Conservation (phyloP, 1,140 invertebrate genomes). For the Listronotus bonariensis region DNA sequence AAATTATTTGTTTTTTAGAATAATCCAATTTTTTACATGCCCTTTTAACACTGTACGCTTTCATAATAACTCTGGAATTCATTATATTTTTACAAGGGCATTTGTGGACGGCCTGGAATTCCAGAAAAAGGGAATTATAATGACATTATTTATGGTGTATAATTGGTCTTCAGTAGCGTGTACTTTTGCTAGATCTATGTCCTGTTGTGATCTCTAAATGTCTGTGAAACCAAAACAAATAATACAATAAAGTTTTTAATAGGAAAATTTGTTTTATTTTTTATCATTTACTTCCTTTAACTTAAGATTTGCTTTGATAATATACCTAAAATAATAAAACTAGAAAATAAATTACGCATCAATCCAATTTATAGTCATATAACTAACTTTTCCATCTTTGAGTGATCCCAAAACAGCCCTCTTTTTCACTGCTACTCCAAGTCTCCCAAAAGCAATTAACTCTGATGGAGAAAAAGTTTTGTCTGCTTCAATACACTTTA, state of each 20-base stretch:
- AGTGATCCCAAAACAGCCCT: slow-evolving; percentile 59
- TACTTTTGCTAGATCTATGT: slow-evolving; percentile 42
- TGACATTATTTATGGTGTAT: slow-evolving; percentile 47
- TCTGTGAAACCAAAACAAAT: background rate
- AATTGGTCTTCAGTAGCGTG: slow-evolving; percentile 49
- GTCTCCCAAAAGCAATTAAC: slow-evolving; percentile 60
- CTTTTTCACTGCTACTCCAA: slow-evolving; percentile 65
- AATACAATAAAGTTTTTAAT: slow-evolving; percentile 9
- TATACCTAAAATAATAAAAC: too few species aligned
- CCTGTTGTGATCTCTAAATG: slow-evolving; percentile 45
- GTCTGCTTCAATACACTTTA: slow-evolving; percentile 59
- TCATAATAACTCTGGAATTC: slow-evolving; percentile 47
- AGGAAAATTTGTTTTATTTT: background rate
- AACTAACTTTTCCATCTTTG: slow-evolving; percentile 56
- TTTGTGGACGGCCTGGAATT: slow-evolving; percentile 44
- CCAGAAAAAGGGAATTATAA: slow-evolving; percentile 38
- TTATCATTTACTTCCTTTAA: background rate
- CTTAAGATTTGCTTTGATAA: too few species aligned
- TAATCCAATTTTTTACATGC: slow-evolving; percentile 47
- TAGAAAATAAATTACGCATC: slow-evolving; percentile 40
- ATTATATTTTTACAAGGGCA: slow-evolving; percentile 41
- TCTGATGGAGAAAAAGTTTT: slow-evolving; percentile 54
- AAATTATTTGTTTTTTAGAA: slow-evolving; percentile 39
- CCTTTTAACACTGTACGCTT: slow-evolving; percentile 44
- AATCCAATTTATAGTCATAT: slow-evolving; percentile 63